Percentiles rank a stretch among this genome's conserved stretches.
Evolutionary conservation across 2,888 invertebrate species (phyloP).

Genomic region (Aradus depressus): DNA sequence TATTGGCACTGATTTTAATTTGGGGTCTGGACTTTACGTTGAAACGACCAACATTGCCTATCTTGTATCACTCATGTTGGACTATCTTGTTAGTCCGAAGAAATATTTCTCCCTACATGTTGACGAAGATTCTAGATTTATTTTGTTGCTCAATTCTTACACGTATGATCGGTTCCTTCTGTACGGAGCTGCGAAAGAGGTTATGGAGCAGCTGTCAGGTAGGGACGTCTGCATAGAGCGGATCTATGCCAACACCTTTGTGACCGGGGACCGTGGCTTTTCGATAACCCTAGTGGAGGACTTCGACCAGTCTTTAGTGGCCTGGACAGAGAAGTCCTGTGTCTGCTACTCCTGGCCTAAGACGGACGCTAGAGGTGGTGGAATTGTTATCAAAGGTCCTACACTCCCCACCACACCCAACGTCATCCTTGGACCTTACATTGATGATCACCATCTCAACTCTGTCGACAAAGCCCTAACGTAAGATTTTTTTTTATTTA

Average conservation of each 20-base stretch:
- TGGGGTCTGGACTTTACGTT: conserved; percentile 3
- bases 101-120: conserved; percentile 6
- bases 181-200: conserved; percentile 10
- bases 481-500: too few relatives aligned
- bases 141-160: conserved; percentile 10
- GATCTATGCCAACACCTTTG: conserved; percentile 16
- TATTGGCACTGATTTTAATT: conserved; percentile 32
- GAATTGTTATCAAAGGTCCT: conserved; percentile 1
- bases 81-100: background rate
- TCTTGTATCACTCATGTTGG: conserved; percentile 7
- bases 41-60: conserved; percentile 4
- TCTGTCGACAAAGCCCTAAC: too few relatives aligned
- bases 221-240: conserved; percentile 12
- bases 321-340: background rate
- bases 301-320: conserved; percentile 4
- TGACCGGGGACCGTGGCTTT: conserved; percentile 17
- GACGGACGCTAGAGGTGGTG: background rate
- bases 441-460: too few relatives aligned
- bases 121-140: background rate
- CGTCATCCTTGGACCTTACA: too few relatives aligned
- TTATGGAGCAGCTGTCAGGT: conserved; percentile 3
- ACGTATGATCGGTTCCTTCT: conserved; percentile 1
- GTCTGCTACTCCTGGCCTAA: conserved; percentile 7
- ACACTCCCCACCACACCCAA: background rate
- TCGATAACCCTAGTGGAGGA: conserved; percentile 20